These are phyloP conservation scores for Tetragnatha montana DNA, from an alignment of 2,888 invertebrate species.

Conservation along the genomic window DNA sequence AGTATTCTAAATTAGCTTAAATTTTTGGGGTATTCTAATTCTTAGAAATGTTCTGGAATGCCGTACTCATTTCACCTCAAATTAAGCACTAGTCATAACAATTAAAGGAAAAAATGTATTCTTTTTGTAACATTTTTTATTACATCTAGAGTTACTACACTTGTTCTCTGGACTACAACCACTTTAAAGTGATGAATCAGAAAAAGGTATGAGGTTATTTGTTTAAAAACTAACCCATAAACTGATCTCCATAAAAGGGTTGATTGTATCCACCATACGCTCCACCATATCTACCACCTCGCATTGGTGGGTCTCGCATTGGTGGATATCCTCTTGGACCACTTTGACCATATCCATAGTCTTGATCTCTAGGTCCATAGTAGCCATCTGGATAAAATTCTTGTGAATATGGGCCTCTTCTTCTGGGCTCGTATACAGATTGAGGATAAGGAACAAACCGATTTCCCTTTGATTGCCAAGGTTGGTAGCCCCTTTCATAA, in stretches of 20 bases:
- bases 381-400: constrained; percentile 34
- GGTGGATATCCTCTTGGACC: constrained; percentile 8
- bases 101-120: too few relatives aligned
- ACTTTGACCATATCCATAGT: constrained; percentile 52
- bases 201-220: too few relatives aligned
- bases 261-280: constrained; percentile 41
- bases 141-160: too few relatives aligned
- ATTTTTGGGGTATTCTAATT: too few relatives aligned
- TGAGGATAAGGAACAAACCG: constrained; percentile 54
- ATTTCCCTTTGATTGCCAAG: constrained; percentile 45
- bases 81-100: too few relatives aligned
- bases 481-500: constrained; percentile 1
- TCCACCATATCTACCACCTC: constrained; percentile 30
- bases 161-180: too few relatives aligned
- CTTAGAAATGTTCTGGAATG: too few relatives aligned
- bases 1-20: too few relatives aligned
- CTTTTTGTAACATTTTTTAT: too few relatives aligned
- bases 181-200: too few relatives aligned
- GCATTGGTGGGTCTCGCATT: background rate
- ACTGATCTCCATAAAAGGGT: constrained; percentile 34
- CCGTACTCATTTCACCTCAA: too few relatives aligned
- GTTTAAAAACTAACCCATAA: constrained; percentile 45
- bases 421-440: constrained; percentile 27
- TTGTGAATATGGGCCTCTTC: constrained; percentile 44
- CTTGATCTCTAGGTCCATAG: constrained; percentile 48